Conservation (phyloP, 2,888 invertebrate genomes). For the Dryomyza anilis region DNA sequence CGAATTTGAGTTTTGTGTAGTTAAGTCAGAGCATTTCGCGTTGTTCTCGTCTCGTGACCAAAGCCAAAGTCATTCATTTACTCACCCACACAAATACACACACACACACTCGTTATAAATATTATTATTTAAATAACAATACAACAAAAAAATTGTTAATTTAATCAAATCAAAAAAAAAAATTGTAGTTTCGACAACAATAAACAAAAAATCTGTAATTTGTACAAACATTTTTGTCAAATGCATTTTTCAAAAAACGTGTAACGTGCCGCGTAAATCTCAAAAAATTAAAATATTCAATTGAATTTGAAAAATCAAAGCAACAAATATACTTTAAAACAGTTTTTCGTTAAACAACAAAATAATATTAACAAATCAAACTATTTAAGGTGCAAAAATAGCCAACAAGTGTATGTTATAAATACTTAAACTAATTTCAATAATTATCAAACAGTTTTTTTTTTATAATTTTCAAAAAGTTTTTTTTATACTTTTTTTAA, state of each 20-base stretch:
- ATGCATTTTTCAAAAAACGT: not conserved
- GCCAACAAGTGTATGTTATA: not conserved
- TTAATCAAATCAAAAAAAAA: not conserved
- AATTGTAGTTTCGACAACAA: not conserved
- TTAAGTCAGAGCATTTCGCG: constrained; percentile 62
- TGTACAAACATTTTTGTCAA: not conserved
- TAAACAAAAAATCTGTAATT: not conserved
- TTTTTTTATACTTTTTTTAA: not conserved
- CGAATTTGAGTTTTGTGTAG: constrained; percentile 63
- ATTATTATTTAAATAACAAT: not conserved
- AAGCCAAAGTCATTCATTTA: constrained; percentile 21
- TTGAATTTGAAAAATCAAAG: not conserved
- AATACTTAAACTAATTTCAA: not conserved
- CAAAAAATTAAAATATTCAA: not conserved
- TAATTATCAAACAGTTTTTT: not conserved
- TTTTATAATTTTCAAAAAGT: not conserved
- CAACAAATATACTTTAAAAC: not conserved
- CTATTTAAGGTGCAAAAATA: not conserved
- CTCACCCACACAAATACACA: constrained; percentile 3
- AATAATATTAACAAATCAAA: not conserved
- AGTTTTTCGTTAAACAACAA: not conserved
- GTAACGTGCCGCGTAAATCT: constrained; percentile 12
- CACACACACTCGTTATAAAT: not conserved
- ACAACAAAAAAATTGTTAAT: not conserved
- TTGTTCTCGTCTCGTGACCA: constrained; percentile 43